Conservation (phyloP, 2,797 vertebrate genomes). For the Macrochelys suwanniensis region DNA sequence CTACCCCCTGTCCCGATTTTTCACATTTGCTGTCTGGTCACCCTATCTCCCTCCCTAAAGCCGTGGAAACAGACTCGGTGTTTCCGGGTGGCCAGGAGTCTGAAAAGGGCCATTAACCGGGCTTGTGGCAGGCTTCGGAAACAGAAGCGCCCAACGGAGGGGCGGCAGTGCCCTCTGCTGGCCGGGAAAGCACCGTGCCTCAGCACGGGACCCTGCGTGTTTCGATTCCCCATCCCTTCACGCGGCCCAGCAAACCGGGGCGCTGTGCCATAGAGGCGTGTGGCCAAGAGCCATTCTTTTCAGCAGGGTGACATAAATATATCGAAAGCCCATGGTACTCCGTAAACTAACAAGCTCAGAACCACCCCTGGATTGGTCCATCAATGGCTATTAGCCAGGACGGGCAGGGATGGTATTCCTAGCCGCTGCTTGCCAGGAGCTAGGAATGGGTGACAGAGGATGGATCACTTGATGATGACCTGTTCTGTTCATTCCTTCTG, state of each 20-base stretch:
- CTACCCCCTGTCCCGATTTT: too few species aligned
- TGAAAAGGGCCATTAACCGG: background rate
- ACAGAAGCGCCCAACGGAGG: background rate
- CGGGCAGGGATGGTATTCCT: too few species aligned
- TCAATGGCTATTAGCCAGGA: too few species aligned
- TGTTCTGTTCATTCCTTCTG: too few species aligned
- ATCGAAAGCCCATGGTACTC: background rate
- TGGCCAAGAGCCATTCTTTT: too few species aligned
- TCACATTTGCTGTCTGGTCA: too few species aligned
- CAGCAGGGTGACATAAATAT: background rate
- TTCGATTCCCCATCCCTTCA: background rate
- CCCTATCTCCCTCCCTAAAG: background rate
- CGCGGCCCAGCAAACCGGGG: background rate
- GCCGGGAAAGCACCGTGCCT: background rate
- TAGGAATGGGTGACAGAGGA: too few species aligned
- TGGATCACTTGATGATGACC: too few species aligned
- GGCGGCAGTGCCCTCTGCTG: constrained; percentile 13
- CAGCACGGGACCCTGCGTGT: background rate
- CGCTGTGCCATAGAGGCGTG: background rate
- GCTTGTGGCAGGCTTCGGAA: background rate
- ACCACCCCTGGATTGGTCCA: too few species aligned
- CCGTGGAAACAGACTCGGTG: background rate
- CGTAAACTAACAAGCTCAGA: background rate
- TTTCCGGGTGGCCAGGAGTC: background rate
- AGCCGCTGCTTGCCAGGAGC: fast-evolving